Conservation (phyloP, 2,797 vertebrate genomes). For the Schizopygopsis malacanthus region DNA sequence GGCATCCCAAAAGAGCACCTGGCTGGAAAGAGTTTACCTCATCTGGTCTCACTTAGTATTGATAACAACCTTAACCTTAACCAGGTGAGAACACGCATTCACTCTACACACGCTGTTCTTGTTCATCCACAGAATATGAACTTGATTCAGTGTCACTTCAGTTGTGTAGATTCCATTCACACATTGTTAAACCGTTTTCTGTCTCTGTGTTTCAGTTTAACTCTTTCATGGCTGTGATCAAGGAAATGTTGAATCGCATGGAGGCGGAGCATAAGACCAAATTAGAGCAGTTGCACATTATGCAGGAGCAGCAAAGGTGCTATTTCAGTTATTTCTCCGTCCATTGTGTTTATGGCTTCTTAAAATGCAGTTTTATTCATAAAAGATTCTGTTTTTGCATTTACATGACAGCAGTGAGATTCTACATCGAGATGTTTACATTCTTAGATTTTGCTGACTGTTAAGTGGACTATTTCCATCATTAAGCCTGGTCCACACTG, state of each 20-base stretch:
- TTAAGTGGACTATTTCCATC: too few relatives aligned
- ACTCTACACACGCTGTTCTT: background rate
- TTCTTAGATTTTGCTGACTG: too few relatives aligned
- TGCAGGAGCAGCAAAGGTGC: constrained; percentile 99
- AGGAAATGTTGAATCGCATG: constrained; percentile 94
- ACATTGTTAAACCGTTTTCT: background rate
- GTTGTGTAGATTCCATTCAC: background rate
- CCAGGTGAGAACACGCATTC: constrained; percentile 81
- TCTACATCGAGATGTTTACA: too few relatives aligned
- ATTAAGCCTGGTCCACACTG: too few relatives aligned
- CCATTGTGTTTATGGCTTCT: background rate
- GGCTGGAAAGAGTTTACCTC: constrained; percentile 91
- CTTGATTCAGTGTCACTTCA: background rate
- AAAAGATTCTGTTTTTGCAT: background rate
- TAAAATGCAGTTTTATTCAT: background rate
- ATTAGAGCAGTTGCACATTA: constrained; percentile 94
- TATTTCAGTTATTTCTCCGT: constrained; percentile 21
- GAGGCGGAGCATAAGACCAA: constrained; percentile 97
- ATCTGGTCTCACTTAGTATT: constrained; percentile 95
- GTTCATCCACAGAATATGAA: background rate
- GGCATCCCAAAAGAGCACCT: constrained; percentile 98
- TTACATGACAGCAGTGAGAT: too few relatives aligned
- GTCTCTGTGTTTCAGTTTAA: constrained; percentile 85
- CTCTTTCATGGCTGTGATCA: constrained; percentile 97
- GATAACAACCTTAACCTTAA: constrained; percentile 98